Percentiles rank a stretch among this genome's conserved stretches.
Evolutionary conservation across 2,888 invertebrate genomes (phyloP).

Genomic region (Dryadula phaetusa): DNA sequence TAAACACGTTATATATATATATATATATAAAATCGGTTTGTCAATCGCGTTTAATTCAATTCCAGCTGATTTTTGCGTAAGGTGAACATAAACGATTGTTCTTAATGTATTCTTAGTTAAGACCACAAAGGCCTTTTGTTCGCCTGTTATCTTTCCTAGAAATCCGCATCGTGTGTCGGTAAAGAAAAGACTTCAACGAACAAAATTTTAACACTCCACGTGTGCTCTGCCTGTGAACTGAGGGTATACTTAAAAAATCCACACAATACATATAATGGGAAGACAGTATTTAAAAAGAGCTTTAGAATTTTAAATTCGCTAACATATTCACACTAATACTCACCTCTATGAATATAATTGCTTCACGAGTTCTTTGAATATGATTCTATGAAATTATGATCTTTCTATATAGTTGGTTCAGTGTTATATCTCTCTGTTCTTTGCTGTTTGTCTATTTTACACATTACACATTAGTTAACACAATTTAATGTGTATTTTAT

Average conservation of each 20-base stretch:
- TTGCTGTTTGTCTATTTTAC: too few relatives aligned
- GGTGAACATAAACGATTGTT: background rate
- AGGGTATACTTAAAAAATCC: background rate
- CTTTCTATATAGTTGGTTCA: too few relatives aligned
- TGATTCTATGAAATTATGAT: too few relatives aligned
- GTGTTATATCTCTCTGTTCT: too few relatives aligned
- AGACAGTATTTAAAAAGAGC: background rate
- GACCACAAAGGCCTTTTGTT: conserved; percentile 48
- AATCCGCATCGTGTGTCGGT: conserved; percentile 40
- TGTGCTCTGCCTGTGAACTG: background rate
- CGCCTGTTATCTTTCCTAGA: conserved; percentile 40
- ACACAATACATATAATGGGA: background rate
- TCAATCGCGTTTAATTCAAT: background rate
- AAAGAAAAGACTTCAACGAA: conserved; percentile 59
- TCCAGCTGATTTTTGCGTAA: background rate
- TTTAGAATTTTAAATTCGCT: background rate
- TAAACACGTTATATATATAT: background rate
- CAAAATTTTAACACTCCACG: conserved; percentile 34
- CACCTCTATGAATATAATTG: background rate
- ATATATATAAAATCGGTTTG: background rate
- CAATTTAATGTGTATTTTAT: too few relatives aligned
- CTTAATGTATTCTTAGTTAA: background rate
- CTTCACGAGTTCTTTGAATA: too few relatives aligned
- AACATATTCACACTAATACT: background rate
- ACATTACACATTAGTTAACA: too few relatives aligned